Evolutionary conservation across 2,797 vertebrate species (phyloP).

Genomic region (Pristis pectinata): DNA sequence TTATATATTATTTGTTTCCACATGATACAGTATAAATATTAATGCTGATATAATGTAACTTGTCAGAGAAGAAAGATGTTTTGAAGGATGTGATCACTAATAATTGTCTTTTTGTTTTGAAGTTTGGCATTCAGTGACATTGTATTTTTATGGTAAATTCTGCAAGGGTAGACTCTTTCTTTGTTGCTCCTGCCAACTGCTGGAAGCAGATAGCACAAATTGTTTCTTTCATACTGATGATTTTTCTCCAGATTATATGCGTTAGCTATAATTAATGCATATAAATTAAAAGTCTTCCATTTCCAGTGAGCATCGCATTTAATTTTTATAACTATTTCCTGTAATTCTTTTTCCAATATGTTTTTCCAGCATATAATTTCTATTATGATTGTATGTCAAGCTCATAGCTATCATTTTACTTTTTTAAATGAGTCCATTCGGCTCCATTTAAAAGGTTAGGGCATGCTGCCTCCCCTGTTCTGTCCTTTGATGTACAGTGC

Average conservation of each 20-base stretch:
- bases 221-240: background rate
- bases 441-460: no score
- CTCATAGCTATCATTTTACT: no score
- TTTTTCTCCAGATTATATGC: background rate
- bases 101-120: background rate
- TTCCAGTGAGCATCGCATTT: background rate
- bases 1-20: background rate
- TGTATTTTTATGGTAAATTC: background rate
- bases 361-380: background rate
- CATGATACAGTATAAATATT: background rate
- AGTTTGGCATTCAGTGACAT: background rate
- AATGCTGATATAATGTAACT: background rate
- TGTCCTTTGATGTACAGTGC: no score
- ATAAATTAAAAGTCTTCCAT: background rate
- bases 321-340: background rate
- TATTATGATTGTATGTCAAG: background rate
- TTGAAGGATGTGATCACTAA: background rate
- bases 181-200: background rate
- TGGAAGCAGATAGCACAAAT: background rate
- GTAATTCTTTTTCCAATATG: background rate
- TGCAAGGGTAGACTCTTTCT: background rate
- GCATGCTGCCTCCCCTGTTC: no score
- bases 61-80: background rate
- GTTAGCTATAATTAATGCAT: no score
- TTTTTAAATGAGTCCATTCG: no score